phyloP scores from a whole-genome alignment of 2,888 invertebrate genomes.

The Lochmaea capreae region DNA sequence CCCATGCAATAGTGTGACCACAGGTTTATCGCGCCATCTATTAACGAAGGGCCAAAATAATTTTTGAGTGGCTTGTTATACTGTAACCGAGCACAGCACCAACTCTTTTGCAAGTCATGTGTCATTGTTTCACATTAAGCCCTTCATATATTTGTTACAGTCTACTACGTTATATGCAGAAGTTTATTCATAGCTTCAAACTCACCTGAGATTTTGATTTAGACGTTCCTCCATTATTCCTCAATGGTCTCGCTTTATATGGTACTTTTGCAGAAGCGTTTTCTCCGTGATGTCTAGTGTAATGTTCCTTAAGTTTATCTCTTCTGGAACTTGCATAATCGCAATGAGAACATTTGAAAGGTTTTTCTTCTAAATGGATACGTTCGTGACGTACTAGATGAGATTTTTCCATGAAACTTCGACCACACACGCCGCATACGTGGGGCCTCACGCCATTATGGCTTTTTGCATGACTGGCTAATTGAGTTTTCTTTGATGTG shows the following conservation, averaged over 20 bases:
- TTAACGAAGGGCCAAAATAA: too few relatives aligned
- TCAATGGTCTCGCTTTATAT: slow-evolving; percentile 66
- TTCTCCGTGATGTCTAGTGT: slow-evolving; percentile 67
- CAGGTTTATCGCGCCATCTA: too few relatives aligned
- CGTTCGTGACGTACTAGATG: slow-evolving; percentile 75
- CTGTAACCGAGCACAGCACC: too few relatives aligned
- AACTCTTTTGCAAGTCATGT: too few relatives aligned
- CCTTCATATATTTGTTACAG: too few relatives aligned
- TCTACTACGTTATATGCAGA: too few relatives aligned
- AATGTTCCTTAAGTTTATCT: slow-evolving; percentile 74
- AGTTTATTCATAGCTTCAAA: neutral
- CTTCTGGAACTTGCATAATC: slow-evolving; percentile 74
- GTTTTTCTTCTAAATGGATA: slow-evolving; percentile 74
- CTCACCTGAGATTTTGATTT: slow-evolving; percentile 61
- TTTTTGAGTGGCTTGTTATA: too few relatives aligned
- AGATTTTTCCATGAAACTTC: slow-evolving; percentile 76
- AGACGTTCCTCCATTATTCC: slow-evolving; percentile 52
- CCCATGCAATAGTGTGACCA: too few relatives aligned
- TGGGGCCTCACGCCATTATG: slow-evolving; percentile 68
- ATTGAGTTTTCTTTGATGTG: slow-evolving; percentile 74
- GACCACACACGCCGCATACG: slow-evolving; percentile 71
- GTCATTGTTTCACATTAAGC: too few relatives aligned
- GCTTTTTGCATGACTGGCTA: slow-evolving; percentile 73
- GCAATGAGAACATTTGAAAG: slow-evolving; percentile 74
- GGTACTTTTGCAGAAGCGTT: slow-evolving; percentile 68